phyloP scores from a whole-genome alignment of 2,797 vertebrate genomes.

The Enteromius fasciolatus region DNA sequence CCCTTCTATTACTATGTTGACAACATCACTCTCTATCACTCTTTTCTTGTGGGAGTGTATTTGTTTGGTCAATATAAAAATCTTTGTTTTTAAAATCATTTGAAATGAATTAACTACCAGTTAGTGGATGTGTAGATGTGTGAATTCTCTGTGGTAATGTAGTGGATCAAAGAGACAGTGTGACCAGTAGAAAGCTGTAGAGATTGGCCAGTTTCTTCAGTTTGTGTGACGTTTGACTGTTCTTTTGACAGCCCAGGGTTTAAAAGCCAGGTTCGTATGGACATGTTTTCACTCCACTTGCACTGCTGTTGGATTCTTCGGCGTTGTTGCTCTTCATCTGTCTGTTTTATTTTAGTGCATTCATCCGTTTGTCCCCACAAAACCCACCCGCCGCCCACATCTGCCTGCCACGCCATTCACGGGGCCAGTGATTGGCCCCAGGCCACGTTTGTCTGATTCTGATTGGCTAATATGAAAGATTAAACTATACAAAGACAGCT shows the following conservation, averaged over 20 bases:
- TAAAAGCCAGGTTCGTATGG: slow-evolving; percentile 99
- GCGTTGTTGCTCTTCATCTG: slow-evolving; percentile 89
- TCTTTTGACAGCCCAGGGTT: slow-evolving; percentile 99
- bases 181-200: slow-evolving; percentile 89
- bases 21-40: slow-evolving; percentile 81
- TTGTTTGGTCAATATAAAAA: slow-evolving; percentile 77
- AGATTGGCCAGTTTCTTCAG: slow-evolving; percentile 98
- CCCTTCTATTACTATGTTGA: slow-evolving; percentile 75
- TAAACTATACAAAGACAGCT: slow-evolving; percentile 12
- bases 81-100: slow-evolving; percentile 62
- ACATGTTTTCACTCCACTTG: slow-evolving; percentile 99
- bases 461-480: slow-evolving; percentile 18
- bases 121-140: slow-evolving; percentile 57
- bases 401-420: slow-evolving; percentile 35
- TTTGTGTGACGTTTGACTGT: slow-evolving; percentile 99
- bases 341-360: slow-evolving; percentile 74
- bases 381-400: slow-evolving; percentile 70
- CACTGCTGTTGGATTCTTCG: slow-evolving; percentile 98
- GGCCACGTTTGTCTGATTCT: neutral
- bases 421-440: neutral
- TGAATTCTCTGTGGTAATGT: slow-evolving; percentile 56
- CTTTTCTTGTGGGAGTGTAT: slow-evolving; percentile 82
- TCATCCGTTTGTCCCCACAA: slow-evolving; percentile 72
- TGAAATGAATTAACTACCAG: slow-evolving; percentile 52
- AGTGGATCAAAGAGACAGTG: slow-evolving; percentile 68